These are phyloP conservation scores for Nycteola revayana DNA, from an alignment of 2,888 invertebrate genomes.

Conservation along the genomic window DNA sequence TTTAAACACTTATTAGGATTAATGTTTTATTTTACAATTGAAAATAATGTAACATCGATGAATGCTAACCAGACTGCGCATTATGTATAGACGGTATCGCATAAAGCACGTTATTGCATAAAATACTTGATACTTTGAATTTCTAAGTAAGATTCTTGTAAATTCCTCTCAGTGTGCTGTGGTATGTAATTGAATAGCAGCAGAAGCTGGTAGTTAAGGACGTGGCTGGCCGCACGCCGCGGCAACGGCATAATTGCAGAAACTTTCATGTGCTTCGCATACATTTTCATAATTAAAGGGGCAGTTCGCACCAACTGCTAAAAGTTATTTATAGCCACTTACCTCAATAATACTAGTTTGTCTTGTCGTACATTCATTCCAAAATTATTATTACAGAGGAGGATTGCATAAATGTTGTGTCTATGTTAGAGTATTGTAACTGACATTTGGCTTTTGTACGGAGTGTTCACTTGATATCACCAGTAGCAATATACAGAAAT, in stretches of 20 bases:
- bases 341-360: conserved; percentile 51
- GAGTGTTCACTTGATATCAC: too few relatives aligned
- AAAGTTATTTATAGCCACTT: conserved; percentile 64
- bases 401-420: neutral
- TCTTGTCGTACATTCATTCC: conserved; percentile 20
- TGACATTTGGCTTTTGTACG: too few relatives aligned
- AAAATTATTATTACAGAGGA: conserved; percentile 6
- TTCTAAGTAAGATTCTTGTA: conserved; percentile 46
- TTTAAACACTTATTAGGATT: too few relatives aligned
- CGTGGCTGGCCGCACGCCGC: conserved; percentile 58
- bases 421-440: too few relatives aligned
- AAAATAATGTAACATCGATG: too few relatives aligned
- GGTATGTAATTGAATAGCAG: conserved; percentile 72
- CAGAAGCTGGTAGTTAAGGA: conserved; percentile 63
- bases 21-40: too few relatives aligned
- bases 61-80: too few relatives aligned
- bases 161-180: conserved; percentile 49
- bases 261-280: conserved; percentile 80
- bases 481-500: too few relatives aligned
- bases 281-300: conserved; percentile 80
- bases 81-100: too few relatives aligned
- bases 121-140: neutral
- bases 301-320: conserved; percentile 70
- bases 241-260: conserved; percentile 73
- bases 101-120: too few relatives aligned